Evolutionary conservation across 1,140 invertebrate species (phyloP).

Genomic region (Olivierus martensii): DNA sequence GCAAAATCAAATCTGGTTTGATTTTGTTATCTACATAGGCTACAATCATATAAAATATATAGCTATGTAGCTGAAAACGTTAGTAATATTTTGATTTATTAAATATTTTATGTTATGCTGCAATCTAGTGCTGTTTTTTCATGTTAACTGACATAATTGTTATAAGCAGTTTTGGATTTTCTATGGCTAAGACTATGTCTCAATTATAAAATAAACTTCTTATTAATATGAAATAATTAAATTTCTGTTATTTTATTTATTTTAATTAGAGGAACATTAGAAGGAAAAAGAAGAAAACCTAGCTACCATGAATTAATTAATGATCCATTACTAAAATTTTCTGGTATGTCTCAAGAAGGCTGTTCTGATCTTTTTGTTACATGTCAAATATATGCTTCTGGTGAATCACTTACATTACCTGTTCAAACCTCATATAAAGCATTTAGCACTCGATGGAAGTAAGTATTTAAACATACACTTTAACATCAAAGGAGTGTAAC

Average conservation of each 20-base stretch:
- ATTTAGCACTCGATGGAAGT: slow-evolving; percentile 87
- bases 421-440: slow-evolving; percentile 85
- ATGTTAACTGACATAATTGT: too few species aligned
- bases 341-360: slow-evolving; percentile 59
- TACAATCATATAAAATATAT: neutral
- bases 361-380: slow-evolving; percentile 78
- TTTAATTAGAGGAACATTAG: slow-evolving; percentile 69
- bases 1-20: too few species aligned
- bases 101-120: too few species aligned
- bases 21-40: neutral
- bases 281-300: slow-evolving; percentile 70
- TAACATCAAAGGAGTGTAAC: too few species aligned
- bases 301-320: slow-evolving; percentile 73
- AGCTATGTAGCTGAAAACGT: too few species aligned
- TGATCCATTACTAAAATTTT: slow-evolving; percentile 81
- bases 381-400: slow-evolving; percentile 73
- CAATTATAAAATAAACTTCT: neutral
- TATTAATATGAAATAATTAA: too few species aligned
- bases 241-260: slow-evolving; percentile 18
- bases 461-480: slow-evolving; percentile 28
- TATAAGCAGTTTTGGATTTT: too few species aligned
- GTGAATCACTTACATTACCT: slow-evolving; percentile 66
- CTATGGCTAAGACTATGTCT: too few species aligned
- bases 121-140: too few species aligned
- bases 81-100: too few species aligned